Evolutionary conservation across 1,140 invertebrate species (phyloP), one percentile per base, ranked within the genome.

Genomic region (Lordiphosa stackelbergi): DNA sequence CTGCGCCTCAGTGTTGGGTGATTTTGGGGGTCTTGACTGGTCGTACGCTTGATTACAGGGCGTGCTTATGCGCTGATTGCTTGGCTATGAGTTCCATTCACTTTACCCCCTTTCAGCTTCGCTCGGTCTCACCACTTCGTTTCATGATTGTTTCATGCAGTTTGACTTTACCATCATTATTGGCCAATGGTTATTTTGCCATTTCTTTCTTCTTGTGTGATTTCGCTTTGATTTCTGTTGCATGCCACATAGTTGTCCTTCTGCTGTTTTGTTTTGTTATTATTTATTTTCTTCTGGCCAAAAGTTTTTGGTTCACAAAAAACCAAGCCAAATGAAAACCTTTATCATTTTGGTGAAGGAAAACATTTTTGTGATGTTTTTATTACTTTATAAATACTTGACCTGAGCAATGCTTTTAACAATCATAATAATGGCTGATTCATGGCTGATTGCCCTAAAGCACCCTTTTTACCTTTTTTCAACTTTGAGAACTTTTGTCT

Each of bases 1-100:
- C 66, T 66, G 58, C 42, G 69, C 65, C 43, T 61, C 22, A 37
- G 53, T 52, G 45, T 42, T 51, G 37, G 28, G 41, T 28, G 41
- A 6, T 13, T 47, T 10, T 37, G 40, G 31, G 55, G 38, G 49
- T 11, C 11, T 24, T 53, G 46, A 7, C 53, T n/a, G 51, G 69
- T 57, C 70, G 43, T 54, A 69, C 54, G 73, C 69, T 81, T 79
- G 75, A 79, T 79, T 79, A 79, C 75, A 81, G 75, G 75, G 75
- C 75, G 75, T 81, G 75, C 75, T 79, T 75, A 79, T 81, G 75
- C 75, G 71, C 71, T 79, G 75, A 79, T 79, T 79, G 75, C 75
- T 62, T 60, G 74, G 74, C 74, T 78, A 73, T 79, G 74, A 66
- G 46, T 62, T 66, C 56, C 53, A 45, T 54, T 61, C 56, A 56